Evolutionary conservation across 2,113 vertebrate genomes (phyloP), one percentile per base, ranked within the genome.

Genomic region (Microtus montanus): DNA sequence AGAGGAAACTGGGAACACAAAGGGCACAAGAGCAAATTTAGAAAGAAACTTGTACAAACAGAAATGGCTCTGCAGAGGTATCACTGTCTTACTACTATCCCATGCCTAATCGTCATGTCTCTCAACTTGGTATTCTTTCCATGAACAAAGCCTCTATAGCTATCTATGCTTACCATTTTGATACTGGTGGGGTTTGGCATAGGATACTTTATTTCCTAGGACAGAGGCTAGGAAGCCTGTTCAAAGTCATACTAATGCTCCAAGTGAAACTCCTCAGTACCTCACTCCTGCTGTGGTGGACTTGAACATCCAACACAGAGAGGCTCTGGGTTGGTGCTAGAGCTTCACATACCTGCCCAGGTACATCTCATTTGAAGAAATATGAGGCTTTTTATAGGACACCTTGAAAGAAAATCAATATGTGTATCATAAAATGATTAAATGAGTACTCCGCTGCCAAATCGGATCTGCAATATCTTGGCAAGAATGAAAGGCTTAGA

Each of bases 381-480:
- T 68, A n/a, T 49, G 52, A 90, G 52, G 52, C 52, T 90, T 87
- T 63, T 93, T 73, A 74, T 49, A 71, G 71, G 58, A 77, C 61
- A 64, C 33, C 78, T 78, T 44, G 74, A 71, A 91, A 88, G 17
- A 58, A 96, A 74, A 92, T 92, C 33, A 41, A 63, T 92, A 74
- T 71, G 33, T 66, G 49, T 90, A 85, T 68, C n/a, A 74, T 58
- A 95, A 97, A 95, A 95, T 88, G 77, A 94, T 93, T 88, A 77
- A 54, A 61, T 95, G 85, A 80, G 70, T 93, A 80, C 75, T 66
- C 38, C 61, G 70, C 41, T 94, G 58, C 64, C 61, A 92, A 66
- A 93, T 93, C 66, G 90, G 58, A 88, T 47, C 64, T 77, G 44
- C 95, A 93, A 78, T 88, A 85, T 35, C 70, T 28, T 77, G 70